Conservation (phyloP, 2,888 invertebrate species). For the Drosophila anceps region DNA sequence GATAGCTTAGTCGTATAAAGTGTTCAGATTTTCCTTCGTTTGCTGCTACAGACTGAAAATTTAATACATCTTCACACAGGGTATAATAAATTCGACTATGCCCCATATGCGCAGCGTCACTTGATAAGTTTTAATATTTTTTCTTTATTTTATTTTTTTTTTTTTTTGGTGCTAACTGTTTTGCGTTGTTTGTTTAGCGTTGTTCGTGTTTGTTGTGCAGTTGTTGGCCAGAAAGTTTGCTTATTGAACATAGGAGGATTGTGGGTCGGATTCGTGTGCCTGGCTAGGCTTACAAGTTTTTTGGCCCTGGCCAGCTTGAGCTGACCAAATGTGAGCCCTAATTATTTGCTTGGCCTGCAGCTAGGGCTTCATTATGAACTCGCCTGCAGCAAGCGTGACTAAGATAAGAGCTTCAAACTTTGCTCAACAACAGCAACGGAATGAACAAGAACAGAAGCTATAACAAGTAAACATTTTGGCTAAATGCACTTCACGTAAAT, state of each 20-base stretch:
- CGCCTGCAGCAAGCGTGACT: conserved; percentile 70
- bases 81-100: background rate
- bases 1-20: no score
- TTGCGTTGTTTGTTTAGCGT: conserved; percentile 8
- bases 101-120: background rate
- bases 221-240: conserved; percentile 32
- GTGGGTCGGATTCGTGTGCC: background rate
- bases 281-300: conserved; percentile 15
- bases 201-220: conserved; percentile 10
- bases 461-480: conserved; percentile 43
- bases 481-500: conserved; percentile 48
- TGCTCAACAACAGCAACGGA: conserved; percentile 21
- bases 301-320: conserved; percentile 17
- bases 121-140: conserved; percentile 6
- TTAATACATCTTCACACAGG: background rate
- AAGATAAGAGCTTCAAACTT: conserved; percentile 69
- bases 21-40: no score
- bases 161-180: conserved; percentile 3
- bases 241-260: conserved; percentile 34
- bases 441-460: conserved; percentile 9
- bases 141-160: background rate
- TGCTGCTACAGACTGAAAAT: no score
- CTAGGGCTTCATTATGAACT: conserved; percentile 48
- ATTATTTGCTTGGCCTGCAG: conserved; percentile 52
- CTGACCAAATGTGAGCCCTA: conserved; percentile 57